phyloP scores from a whole-genome alignment of 1,140 invertebrate genomes.

The Leptoteleia sp. region DNA sequence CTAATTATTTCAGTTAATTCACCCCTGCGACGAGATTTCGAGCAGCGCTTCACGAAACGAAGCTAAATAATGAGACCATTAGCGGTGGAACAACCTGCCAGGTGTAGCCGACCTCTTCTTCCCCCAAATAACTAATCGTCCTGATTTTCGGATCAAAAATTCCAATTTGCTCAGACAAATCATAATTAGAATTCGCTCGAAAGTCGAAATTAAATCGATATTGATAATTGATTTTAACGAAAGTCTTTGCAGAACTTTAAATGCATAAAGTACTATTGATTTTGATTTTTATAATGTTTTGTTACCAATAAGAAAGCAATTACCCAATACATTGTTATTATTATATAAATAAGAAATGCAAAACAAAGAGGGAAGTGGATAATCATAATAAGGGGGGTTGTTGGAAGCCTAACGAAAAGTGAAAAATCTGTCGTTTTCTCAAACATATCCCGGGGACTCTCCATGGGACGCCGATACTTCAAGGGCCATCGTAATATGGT shows the following conservation, averaged over 20 bases:
- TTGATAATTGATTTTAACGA: too few relatives aligned
- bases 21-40: slow-evolving; percentile 76
- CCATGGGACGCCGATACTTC: slow-evolving; percentile 71
- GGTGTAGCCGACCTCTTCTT: slow-evolving; percentile 34
- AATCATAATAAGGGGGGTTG: too few relatives aligned
- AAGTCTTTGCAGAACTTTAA: too few relatives aligned
- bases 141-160: slow-evolving; percentile 37
- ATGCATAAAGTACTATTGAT: too few relatives aligned
- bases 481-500: slow-evolving; percentile 74
- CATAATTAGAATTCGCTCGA: slow-evolving; percentile 1
- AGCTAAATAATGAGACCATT: slow-evolving; percentile 80
- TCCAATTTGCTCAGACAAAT: not conserved
- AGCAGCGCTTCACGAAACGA: slow-evolving; percentile 77
- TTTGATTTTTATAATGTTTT: too few relatives aligned
- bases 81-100: slow-evolving; percentile 65
- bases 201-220: not conserved
- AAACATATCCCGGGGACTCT: slow-evolving; percentile 72
- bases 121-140: slow-evolving; percentile 24
- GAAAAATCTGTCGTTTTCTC: slow-evolving; percentile 68
- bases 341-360: too few relatives aligned
- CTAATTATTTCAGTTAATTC: slow-evolving; percentile 82
- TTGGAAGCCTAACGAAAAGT: slow-evolving; percentile 72
- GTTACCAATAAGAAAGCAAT: too few relatives aligned
- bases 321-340: too few relatives aligned
- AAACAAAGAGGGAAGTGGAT: too few relatives aligned